Base-by-base conservation (phyloP, 2,113 vertebrate species). In the Amazona vittata region DNA sequence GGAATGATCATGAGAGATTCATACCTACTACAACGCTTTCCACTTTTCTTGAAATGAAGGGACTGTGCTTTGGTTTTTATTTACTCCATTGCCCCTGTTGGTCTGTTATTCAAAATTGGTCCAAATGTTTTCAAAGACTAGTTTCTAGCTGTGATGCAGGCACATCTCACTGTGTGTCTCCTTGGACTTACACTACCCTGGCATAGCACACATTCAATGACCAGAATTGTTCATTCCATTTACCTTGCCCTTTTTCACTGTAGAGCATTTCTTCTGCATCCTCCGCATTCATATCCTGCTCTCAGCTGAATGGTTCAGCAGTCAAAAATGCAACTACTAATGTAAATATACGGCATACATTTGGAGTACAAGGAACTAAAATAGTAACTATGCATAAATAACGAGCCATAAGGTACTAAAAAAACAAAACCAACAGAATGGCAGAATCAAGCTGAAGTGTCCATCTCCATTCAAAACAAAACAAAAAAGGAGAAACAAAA, bases 301-400 rank as follows among this genome's bases (percentile, higher is more conserved):
- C 90, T 95, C 95, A 90, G 76, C 76, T 94, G 89, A 79, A 92
- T 65, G 76, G 80, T 65, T 97, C 91, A 96, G 57, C 90, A 90
- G 71, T 63, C 52, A 95, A 91, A 90, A 96, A 96, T 91, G 81
- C 84, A 90, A 37, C 44, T 43, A 85, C 24, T 92, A 78, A 78
- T 77, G 41, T 96, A 94, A 97, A 95, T 94, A 95, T 4, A 29
- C 62, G 71, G 26, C 15, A 35, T 76, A 53, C 25, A 59, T 80
- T 69, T 87, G 55, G 89, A 93, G 69, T 44, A 84, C 65, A 73
- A 89, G 74, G 67, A 92, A 92, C 74, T 21, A 84, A 93, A 97
- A 79, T 68, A 89, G 91, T 67, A 94, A 89, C 68, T 49, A 92
- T 43, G 49, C 41, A 89, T 92, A 96, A 97, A 97, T 93, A 96